phyloP scores from a whole-genome alignment of 2,797 vertebrate genomes.

The Pangasius mekongensis region DNA sequence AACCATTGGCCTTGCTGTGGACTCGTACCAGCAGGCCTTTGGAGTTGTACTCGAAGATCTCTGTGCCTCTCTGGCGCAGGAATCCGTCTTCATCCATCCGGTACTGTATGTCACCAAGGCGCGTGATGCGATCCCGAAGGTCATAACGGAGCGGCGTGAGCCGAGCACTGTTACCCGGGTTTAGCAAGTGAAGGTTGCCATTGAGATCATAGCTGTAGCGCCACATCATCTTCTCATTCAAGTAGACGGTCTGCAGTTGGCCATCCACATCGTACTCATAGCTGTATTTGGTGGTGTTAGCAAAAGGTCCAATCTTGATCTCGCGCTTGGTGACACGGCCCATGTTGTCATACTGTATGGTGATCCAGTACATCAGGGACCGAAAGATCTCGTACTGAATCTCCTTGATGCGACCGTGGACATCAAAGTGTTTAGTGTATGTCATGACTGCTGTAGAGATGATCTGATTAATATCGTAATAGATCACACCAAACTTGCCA shows the following conservation, averaged over 20 bases:
- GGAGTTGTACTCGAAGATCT: conserved; percentile 98
- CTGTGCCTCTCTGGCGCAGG: conserved; percentile 91
- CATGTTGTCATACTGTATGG: conserved; percentile 97
- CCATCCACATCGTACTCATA: conserved; percentile 98
- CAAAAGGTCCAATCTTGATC: conserved; percentile 97
- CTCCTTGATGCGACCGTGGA: conserved; percentile 96
- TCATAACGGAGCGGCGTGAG: conserved; percentile 93
- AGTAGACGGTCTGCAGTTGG: conserved; percentile 93
- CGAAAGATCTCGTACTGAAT: conserved; percentile 98
- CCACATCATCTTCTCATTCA: conserved; percentile 99
- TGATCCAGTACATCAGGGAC: conserved; percentile 99
- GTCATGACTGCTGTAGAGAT: conserved; percentile 99
- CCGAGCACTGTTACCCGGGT: conserved; percentile 92
- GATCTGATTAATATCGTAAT: conserved; percentile 98
- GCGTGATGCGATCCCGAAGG: conserved; percentile 93
- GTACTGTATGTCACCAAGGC: conserved; percentile 94
- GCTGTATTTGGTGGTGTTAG: conserved; percentile 96
- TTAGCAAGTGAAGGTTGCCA: conserved; percentile 94
- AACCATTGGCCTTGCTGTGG: conserved; percentile 95
- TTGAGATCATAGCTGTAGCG: conserved; percentile 96
- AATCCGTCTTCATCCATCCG: conserved; percentile 95
- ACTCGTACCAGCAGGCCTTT: conserved; percentile 93
- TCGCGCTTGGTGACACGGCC: conserved; percentile 95
- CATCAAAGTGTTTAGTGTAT: conserved; percentile 97
- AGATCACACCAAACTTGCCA: conserved; percentile 98